Evolutionary conservation across 2,888 invertebrate species (phyloP), one percentile per base, ranked within the genome.

Genomic region (Ornithoptera alexandrae): DNA sequence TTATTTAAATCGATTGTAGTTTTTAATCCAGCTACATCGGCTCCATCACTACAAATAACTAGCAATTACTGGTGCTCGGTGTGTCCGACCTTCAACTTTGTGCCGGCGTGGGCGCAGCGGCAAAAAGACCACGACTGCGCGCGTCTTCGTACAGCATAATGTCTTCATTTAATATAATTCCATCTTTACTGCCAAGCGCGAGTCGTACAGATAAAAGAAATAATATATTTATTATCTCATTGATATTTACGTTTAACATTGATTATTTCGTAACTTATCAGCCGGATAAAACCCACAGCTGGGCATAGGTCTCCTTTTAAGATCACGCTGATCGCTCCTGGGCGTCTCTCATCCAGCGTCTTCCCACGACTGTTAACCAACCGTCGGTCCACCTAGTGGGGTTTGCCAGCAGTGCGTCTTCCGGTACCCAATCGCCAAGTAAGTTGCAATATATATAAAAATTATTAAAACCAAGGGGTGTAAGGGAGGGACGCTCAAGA

Each of bases 161-260:
- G 90, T 90, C 90, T 90, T 90, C 89, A 89, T 90, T 88, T 84
- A 84, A 88, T 87, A 89, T 89, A 89, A 88, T 88, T 85, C 46
- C 42, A 84, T 81, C 77, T 74, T 77, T 80, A 78, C 77, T 77
- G 74, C 24, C 58, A 70, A 62, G 57, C 18, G n/a, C 10, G 62
- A 59, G 17, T 62, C 62, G 62, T 18, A 53, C 20, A 10, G 12
- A 46, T 46, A 46, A 15, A 46, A 15, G 46, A 2, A 46, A 10
- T 39, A 39, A 46, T 46, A 30, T 30, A 46, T 46, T 46, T 46
- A 46, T 15, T 10, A 12, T 2, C 46, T 46, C 1, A 30, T 3
- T 24, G 24, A 24, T 6, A 58, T 24, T 46, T 7, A 46, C 42
- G 1, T 42, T 62, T 50, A n/a, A 22, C 46, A 15, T 24, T 17